Base-by-base conservation (phyloP, 2,888 invertebrate species). In the Taphrorychus bicolor region DNA sequence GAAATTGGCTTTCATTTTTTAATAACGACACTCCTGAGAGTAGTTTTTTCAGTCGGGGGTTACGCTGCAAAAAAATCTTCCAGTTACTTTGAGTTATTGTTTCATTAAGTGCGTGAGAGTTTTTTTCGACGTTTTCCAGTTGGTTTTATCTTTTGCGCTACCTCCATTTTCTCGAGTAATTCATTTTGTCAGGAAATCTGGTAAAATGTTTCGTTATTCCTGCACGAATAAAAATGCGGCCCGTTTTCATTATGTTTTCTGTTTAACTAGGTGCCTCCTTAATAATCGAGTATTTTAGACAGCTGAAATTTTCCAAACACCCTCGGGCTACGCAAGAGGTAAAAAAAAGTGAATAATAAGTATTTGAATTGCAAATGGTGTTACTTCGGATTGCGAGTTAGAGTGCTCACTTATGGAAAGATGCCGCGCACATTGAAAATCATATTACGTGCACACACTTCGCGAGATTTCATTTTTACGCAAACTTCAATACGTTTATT, bases 1-100 rank as follows among this genome's bases (percentile, higher is more conserved):
- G 76, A 73, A 76, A 76, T 77, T 78, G 74, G 74, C 74, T 75
- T 76, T 78, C 79, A 78, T 76, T 79, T 79, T 79, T 79, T 79
- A 79, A 79, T 79, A 79, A 79, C 78, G 79, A 77, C 76, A 66
- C 79, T 76, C 78, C 71, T 69, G 79, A 76, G 78, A 75, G 75
- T 74, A 73, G 75, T 79, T 79, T 74, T 74, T 76, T 76, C 77
- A 73, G 40, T 24, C 49, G 19, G 58, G 53, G 32, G 71, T 73
- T 74, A 57, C 53, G 32, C 24, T 66, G 56, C 24, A 61, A 66
- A 65, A n/a, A 56, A 66, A 51, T 61, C 51, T 57, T 66, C 52
- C 52, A 53, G 57, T 61, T 66, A 56, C 42, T 19, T 51, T 66
- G 57, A 61, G 58, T 61, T 61, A 61, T 61, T 61, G 61, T 66